phyloP scores from a whole-genome alignment of 2,113 vertebrate species.

The Platysternon megacephalum region DNA sequence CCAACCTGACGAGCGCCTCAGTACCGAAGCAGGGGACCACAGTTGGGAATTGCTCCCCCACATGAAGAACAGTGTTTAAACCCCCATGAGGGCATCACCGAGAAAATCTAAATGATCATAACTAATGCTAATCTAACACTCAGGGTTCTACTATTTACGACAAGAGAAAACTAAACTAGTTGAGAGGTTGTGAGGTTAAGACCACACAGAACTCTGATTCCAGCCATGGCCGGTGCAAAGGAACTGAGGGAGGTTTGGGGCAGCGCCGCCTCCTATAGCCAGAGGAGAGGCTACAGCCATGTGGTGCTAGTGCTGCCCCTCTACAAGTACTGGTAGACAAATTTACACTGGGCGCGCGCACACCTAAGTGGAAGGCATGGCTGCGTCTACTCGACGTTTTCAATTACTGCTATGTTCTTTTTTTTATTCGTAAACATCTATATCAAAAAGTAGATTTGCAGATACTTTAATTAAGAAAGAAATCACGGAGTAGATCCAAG shows the following conservation, averaged over 20 bases:
- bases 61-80: not conserved
- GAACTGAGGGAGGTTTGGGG: not conserved
- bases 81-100: not conserved
- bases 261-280: not conserved
- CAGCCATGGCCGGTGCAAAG: not conserved
- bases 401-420: not conserved
- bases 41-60: too few species aligned
- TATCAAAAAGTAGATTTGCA: not conserved
- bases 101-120: not conserved
- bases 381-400: not conserved
- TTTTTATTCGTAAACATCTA: not conserved
- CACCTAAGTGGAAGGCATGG: not conserved
- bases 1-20: not conserved
- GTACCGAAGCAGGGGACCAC: not conserved
- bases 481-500: not conserved
- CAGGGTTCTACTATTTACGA: not conserved
- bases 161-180: not conserved
- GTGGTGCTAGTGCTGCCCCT: too few species aligned
- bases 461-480: not conserved
- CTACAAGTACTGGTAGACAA: not conserved
- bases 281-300: not conserved
- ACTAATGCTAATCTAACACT: not conserved
- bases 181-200: not conserved
- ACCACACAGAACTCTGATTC: not conserved
- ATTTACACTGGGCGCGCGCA: not conserved